phyloP scores from a whole-genome alignment of 2,113 vertebrate species.

The Ictalurus punctatus region DNA sequence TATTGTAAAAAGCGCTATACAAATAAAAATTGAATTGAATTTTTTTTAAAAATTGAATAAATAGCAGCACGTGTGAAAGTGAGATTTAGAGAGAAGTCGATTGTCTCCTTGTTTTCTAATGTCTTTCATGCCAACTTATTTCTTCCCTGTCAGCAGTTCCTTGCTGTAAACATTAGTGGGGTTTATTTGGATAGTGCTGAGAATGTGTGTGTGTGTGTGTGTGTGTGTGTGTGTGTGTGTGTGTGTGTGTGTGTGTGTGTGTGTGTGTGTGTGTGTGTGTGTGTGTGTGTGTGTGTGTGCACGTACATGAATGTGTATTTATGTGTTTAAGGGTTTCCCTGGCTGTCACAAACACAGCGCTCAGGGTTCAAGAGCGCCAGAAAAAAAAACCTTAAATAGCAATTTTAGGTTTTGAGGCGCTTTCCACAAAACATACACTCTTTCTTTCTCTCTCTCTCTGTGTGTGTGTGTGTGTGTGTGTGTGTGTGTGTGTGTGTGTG shows the following conservation, averaged over 20 bases:
- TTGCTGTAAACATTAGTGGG: constrained; percentile 17
- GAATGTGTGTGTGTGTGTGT: constrained; percentile 18
- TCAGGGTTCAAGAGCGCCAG: neutral
- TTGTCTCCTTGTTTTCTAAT: neutral
- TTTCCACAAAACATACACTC: neutral
- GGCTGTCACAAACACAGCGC: constrained; percentile 20
- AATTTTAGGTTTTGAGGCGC: neutral
- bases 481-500: too few species aligned
- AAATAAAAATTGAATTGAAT: too few species aligned
- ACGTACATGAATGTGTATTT: neutral
- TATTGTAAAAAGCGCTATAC: too few species aligned
- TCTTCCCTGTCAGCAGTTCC: constrained; percentile 27
- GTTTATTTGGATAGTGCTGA: constrained; percentile 32
- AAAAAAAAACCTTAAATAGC: constrained; percentile 17
- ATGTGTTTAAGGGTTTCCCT: constrained; percentile 5
- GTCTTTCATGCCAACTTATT: constrained; percentile 1
- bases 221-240: neutral
- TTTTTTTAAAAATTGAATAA: too few species aligned
- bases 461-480: too few species aligned
- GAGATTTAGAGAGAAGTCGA: neutral
- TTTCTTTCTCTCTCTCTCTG: neutral
- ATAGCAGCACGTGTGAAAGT: neutral
- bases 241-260: constrained; percentile 20
- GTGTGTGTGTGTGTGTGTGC: constrained; percentile 2
- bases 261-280: constrained; percentile 21